Evolutionary conservation across 2,113 vertebrate species (phyloP).

Genomic region (Brachionichthys hirsutus): DNA sequence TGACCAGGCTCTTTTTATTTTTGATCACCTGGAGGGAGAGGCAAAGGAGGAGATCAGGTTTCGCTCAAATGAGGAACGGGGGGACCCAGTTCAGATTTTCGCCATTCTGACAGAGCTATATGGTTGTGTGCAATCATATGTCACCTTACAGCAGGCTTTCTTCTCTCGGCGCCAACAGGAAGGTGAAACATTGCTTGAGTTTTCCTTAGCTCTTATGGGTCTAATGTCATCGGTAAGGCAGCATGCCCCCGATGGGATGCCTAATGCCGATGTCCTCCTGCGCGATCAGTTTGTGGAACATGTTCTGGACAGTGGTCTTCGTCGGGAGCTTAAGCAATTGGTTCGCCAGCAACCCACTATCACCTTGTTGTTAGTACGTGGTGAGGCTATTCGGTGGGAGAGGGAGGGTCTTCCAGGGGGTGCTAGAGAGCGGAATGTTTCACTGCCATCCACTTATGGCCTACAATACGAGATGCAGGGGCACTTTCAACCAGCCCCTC

Average conservation of each 20-base stretch:
- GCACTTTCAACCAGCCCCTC: no score
- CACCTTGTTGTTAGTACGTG: background rate
- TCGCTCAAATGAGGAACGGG: background rate
- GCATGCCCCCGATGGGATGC: background rate
- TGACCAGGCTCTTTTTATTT: slow-evolving; percentile 1
- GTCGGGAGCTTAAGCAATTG: background rate
- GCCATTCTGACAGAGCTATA: background rate
- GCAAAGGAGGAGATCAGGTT: background rate
- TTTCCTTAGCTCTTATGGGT: background rate
- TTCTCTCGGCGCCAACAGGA: slow-evolving; percentile 3
- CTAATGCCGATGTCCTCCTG: background rate
- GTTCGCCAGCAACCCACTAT: background rate
- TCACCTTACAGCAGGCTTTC: background rate
- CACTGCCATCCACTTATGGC: background rate
- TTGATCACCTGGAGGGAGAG: slow-evolving; percentile 3
- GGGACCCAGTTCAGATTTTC: background rate
- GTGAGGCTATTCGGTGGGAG: background rate
- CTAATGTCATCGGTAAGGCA: background rate
- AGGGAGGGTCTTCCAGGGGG: background rate
- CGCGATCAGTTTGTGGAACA: background rate
- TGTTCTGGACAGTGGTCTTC: background rate
- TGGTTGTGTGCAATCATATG: background rate
- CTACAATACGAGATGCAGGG: background rate
- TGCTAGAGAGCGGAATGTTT: background rate
- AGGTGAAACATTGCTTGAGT: background rate